Evolutionary conservation across 2,888 invertebrate genomes (phyloP).

Genomic region (Hyposoter dolosus): DNA sequence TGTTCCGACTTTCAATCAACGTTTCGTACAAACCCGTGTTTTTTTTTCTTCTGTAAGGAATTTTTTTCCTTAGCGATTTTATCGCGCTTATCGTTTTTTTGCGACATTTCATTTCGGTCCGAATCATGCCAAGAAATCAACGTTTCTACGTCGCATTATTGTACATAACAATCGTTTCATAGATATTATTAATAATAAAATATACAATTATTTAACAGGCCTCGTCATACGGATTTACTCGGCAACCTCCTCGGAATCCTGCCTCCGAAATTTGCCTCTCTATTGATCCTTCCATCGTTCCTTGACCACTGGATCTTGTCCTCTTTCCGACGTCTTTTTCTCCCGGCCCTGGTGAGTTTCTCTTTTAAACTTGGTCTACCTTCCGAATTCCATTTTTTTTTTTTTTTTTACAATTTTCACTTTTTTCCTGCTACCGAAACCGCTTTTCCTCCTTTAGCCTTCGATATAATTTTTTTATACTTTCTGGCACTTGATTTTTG

Average conservation of each 20-base stretch:
- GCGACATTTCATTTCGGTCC: conserved; percentile 60
- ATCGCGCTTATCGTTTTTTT: conserved; percentile 42
- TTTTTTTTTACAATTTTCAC: not conserved
- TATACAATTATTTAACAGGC: conserved; percentile 77
- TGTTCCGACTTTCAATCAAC: conserved; percentile 60
- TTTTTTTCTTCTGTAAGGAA: conserved; percentile 6
- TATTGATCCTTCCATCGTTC: not conserved
- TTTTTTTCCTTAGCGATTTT: conserved; percentile 21
- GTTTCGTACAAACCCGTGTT: conserved; percentile 52
- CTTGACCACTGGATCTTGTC: not conserved
- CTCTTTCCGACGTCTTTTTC: not conserved
- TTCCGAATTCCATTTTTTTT: not conserved
- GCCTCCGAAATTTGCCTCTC: not conserved
- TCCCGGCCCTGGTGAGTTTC: not conserved
- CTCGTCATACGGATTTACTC: not conserved
- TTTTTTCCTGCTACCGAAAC: not conserved
- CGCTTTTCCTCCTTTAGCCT: not conserved
- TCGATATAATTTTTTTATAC: not conserved
- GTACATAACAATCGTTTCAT: conserved; percentile 81
- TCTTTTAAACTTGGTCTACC: not conserved
- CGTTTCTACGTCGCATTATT: conserved; percentile 74
- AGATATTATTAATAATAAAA: conserved; percentile 79
- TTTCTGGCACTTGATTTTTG: not conserved
- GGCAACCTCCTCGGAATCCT: not conserved
- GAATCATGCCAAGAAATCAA: conserved; percentile 43